phyloP scores from a whole-genome alignment of 2,888 invertebrate species.

The Apodemia zela region DNA sequence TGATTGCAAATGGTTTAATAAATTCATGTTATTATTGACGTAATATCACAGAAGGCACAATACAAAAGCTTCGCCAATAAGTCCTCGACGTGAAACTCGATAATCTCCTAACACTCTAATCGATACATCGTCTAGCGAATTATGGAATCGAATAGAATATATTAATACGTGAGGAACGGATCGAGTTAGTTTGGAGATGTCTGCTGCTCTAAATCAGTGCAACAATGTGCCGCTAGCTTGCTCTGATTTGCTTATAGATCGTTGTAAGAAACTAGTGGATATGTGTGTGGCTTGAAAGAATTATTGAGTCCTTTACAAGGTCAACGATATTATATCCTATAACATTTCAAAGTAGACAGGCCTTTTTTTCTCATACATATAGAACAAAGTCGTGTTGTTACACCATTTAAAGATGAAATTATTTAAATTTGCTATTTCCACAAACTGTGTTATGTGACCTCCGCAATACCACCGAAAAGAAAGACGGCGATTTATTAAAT shows the following conservation, averaged over 20 bases:
- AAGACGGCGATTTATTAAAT: too few species aligned
- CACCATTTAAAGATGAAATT: too few species aligned
- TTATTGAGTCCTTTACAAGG: not conserved
- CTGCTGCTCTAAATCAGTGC: slow-evolving; percentile 69
- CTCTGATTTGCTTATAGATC: slow-evolving; percentile 68
- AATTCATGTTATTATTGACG: not conserved
- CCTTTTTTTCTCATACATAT: too few species aligned
- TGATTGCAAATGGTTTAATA: too few species aligned
- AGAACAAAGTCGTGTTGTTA: too few species aligned
- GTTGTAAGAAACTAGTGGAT: slow-evolving; percentile 47
- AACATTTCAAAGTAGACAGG: too few species aligned
- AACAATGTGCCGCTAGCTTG: slow-evolving; percentile 68
- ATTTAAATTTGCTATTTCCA: too few species aligned
- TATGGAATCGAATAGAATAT: slow-evolving; percentile 76
- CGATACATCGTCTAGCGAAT: slow-evolving; percentile 70
- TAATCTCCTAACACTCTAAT: slow-evolving; percentile 50
- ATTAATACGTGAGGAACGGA: slow-evolving; percentile 70
- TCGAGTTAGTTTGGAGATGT: slow-evolving; percentile 74
- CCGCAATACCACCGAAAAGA: too few species aligned
- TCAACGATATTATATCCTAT: not conserved
- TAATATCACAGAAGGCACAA: slow-evolving; percentile 23
- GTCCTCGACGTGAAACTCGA: slow-evolving; percentile 36
- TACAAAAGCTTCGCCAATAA: slow-evolving; percentile 23
- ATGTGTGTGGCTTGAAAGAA: slow-evolving; percentile 22
- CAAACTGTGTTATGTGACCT: too few species aligned